Percentiles rank a stretch among this genome's conserved stretches.
Evolutionary conservation across 2,113 vertebrate genomes (phyloP).

Genomic region (Ahaetulla prasina): DNA sequence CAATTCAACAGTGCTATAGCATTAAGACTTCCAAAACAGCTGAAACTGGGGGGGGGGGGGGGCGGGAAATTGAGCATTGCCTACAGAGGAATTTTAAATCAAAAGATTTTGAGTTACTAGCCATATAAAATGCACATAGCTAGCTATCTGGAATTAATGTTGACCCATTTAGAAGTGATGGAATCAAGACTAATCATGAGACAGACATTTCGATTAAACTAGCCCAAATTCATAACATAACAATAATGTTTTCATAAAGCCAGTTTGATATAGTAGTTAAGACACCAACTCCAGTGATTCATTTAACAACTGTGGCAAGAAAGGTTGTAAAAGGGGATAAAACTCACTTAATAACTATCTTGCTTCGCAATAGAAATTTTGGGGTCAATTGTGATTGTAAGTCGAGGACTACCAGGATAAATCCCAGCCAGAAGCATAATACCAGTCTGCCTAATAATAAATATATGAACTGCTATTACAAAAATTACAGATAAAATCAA

Average conservation of each 20-base stretch:
- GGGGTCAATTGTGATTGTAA: background rate
- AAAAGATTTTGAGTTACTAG: accelerated
- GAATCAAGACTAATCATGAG: background rate
- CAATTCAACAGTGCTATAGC: background rate
- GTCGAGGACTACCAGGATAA: background rate
- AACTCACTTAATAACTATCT: background rate
- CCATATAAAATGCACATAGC: background rate
- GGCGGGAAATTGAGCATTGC: too few species aligned
- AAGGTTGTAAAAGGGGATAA: background rate
- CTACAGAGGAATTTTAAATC: background rate
- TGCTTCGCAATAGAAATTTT: background rate
- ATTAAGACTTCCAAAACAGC: background rate
- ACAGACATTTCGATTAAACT: background rate
- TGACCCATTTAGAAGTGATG: background rate
- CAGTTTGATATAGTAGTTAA: background rate
- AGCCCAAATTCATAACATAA: background rate
- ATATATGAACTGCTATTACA: background rate
- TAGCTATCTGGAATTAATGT: background rate
- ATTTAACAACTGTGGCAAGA: background rate
- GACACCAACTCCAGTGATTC: background rate
- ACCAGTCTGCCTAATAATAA: background rate
- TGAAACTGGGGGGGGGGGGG: too few species aligned
- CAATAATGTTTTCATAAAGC: background rate
- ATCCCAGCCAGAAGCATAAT: background rate
- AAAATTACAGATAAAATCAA: background rate